Conservation (phyloP, 2,113 vertebrate species). For the Ptilorrhoa leucosticta region DNA sequence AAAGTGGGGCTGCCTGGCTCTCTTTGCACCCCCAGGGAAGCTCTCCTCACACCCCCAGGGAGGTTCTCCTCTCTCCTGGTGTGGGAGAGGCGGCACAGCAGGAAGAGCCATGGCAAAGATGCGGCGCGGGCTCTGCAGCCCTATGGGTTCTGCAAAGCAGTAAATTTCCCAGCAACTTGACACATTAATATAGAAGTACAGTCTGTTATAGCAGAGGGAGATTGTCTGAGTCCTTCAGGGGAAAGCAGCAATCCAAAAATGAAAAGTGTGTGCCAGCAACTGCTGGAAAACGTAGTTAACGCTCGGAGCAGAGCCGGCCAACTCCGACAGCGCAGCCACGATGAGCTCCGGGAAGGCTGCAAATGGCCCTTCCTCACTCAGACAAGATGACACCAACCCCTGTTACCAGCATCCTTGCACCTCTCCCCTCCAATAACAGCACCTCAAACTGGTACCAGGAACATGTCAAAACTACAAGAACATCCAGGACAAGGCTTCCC, state of each 20-base stretch:
- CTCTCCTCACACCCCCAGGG: background rate
- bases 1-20: background rate
- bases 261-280: conserved; percentile 39
- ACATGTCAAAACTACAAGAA: background rate
- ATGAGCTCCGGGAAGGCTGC: background rate
- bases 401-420: background rate
- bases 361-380: background rate
- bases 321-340: background rate
- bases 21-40: background rate
- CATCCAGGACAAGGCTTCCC: background rate
- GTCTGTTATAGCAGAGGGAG: conserved; percentile 74
- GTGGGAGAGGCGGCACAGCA: background rate
- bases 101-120: background rate
- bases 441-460: background rate
- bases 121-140: background rate
- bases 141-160: conserved; percentile 61
- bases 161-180: conserved; percentile 73
- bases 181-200: conserved; percentile 76
- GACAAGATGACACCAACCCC: background rate
- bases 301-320: background rate
- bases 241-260: conserved; percentile 61
- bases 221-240: conserved; percentile 70
- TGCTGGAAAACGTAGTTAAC: conserved; percentile 52
- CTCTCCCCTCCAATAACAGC: background rate
- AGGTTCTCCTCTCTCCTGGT: background rate